These are phyloP conservation scores for Antheraea assamensis DNA, from an alignment of 2,888 invertebrate species.

Conservation along the genomic window DNA sequence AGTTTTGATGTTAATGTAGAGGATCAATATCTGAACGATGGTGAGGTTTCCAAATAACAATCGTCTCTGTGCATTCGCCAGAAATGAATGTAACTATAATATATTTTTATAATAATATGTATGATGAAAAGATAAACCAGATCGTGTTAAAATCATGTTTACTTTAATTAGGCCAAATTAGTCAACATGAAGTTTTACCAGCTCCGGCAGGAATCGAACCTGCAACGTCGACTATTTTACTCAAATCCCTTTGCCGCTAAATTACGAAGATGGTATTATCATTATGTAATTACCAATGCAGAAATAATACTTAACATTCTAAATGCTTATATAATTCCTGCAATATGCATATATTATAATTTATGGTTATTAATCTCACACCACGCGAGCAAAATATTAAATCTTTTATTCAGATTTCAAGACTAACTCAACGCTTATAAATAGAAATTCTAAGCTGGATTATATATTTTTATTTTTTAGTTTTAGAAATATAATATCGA, in stretches of 20 bases:
- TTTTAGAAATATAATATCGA: too few species aligned
- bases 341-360: conserved; percentile 3
- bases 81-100: too few species aligned
- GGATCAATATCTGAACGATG: too few species aligned
- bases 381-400: background rate
- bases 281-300: background rate
- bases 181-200: background rate
- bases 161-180: background rate
- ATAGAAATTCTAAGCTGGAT: background rate
- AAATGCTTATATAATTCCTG: background rate
- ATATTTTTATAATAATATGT: too few species aligned
- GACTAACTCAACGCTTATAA: background rate
- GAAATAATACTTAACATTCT: background rate
- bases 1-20: too few species aligned
- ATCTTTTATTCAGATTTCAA: background rate
- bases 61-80: too few species aligned
- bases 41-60: too few species aligned
- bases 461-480: too few species aligned
- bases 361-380: background rate
- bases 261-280: background rate
- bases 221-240: background rate
- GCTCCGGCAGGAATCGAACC: background rate
- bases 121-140: too few species aligned
- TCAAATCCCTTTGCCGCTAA: background rate
- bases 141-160: too few species aligned